A percentile compares a stretch with the other conserved stretches of the same genome.
phyloP scores from a whole-genome alignment of 2,113 vertebrate genomes.

The Machaerirhynchus nigripectus region DNA sequence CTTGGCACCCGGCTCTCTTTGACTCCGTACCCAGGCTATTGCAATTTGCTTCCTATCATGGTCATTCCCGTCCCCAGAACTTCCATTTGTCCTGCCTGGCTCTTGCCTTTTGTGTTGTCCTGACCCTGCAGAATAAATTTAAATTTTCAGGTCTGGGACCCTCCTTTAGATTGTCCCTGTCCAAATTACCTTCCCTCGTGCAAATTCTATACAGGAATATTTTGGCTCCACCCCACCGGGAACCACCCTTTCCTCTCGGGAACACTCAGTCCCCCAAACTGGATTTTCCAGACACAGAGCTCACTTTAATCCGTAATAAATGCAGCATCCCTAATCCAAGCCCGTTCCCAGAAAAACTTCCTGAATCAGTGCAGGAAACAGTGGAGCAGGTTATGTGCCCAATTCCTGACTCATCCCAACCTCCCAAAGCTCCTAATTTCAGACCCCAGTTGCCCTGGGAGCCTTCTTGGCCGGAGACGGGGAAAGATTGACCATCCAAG shows the following conservation, averaged over 20 bases:
- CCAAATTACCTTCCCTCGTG: background rate
- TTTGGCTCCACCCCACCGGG: background rate
- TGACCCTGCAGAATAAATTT: too few species aligned
- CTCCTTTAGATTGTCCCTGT: background rate
- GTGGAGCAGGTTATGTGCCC: background rate
- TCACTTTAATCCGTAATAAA: background rate
- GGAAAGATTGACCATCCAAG: background rate
- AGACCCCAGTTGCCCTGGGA: background rate
- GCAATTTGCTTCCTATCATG: background rate
- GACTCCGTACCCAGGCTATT: background rate
- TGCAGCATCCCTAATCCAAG: background rate
- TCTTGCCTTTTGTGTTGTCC: background rate
- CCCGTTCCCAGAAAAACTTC: background rate
- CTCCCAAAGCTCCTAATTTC: background rate
- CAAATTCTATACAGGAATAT: background rate
- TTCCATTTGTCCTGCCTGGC: background rate
- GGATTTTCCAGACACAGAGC: slow-evolving; percentile 21
- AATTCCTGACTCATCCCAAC: background rate
- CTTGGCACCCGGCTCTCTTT: rapidly evolving
- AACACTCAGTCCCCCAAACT: background rate
- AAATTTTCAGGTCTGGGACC: background rate
- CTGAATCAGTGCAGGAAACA: background rate
- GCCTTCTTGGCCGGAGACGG: background rate
- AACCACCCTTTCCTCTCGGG: background rate
- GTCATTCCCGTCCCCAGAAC: background rate